Base-by-base conservation (phyloP, 1,140 invertebrate species). In the Habropoda laboriosa region DNA sequence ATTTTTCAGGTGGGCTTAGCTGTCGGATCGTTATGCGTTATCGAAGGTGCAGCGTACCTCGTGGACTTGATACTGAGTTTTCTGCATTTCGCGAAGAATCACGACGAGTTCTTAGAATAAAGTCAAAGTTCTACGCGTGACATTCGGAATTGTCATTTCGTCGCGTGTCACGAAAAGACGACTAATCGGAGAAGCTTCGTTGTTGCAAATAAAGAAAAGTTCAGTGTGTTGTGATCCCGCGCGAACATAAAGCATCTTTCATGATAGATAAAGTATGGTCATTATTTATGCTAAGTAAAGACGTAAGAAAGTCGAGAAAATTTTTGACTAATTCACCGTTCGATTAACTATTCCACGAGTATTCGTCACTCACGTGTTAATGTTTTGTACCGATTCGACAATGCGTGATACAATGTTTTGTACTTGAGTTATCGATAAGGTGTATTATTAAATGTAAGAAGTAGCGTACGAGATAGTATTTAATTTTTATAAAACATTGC, bases 1-100 rank as follows among this genome's bases (percentile, higher is more conserved):
- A 16, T 49, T 76, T 86, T 93, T 94, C 72, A 96, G 95, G 94
- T 96, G 49, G 97, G 97, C 77, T 90, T 98, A 55, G 96, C 96
- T 4, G 92, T 97, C 63, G 97, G 97, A 3, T 94, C 96, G 1
- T 91, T 98, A 35, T 97, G 96, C 88, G 94, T 97, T 40, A 93
- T 97, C 66, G 95, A 95, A 87, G 96, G 96, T 24, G 96, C 96
- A 1, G 92, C 95, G 0, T 97, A 97, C 90, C 92, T 97, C 8
- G 87, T 96, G 3, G 97, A 98, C 82, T 95, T 96, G 1, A 95
- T 97, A 8, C 89, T 98, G 47, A 95, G 96, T 55, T 95, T 96
- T 72, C 94, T 96, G 73, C 96, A 96, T 84, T 96, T 95, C 83
- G 95, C 95, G 21, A 96, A 96, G 42, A 30, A 32, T 8, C 45